These are phyloP conservation scores for Drosophila subquinaria DNA, from an alignment of 2,888 invertebrate species.

Conservation along the genomic window DNA sequence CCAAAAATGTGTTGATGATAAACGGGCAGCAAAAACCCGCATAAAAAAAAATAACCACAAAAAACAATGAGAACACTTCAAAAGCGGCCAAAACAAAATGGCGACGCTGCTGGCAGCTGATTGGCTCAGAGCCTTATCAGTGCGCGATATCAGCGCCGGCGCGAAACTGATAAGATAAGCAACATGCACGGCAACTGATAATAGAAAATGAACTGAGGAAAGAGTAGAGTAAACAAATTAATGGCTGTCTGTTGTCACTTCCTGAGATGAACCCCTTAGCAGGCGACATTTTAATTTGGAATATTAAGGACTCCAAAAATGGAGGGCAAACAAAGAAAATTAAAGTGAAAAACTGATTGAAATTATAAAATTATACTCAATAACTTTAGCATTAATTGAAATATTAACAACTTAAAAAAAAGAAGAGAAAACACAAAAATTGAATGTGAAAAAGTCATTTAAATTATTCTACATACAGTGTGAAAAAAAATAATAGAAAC, in stretches of 20 bases:
- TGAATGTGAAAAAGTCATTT: not conserved
- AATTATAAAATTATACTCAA: too few species aligned
- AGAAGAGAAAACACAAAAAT: constrained; percentile 5
- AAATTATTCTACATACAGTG: too few species aligned
- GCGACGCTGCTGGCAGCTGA: constrained; percentile 58
- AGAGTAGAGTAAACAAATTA: not conserved
- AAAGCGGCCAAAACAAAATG: constrained; percentile 63
- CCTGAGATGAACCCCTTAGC: constrained; percentile 38
- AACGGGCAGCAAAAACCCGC: constrained; percentile 25
- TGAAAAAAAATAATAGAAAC: too few species aligned
- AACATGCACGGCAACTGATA: constrained; percentile 8
- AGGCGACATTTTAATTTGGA: constrained; percentile 76
- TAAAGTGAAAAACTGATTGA: constrained; percentile 1
- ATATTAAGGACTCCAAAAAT: constrained; percentile 41
- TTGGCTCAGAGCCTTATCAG: constrained; percentile 67
- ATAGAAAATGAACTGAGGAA: not conserved
- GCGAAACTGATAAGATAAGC: constrained; percentile 70
- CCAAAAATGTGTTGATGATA: constrained; percentile 19
- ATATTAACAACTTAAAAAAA: not conserved
- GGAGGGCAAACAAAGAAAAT: constrained; percentile 1
- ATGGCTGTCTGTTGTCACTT: not conserved
- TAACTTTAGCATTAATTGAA: not conserved
- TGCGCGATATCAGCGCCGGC: constrained; percentile 65
- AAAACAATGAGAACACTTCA: constrained; percentile 12
- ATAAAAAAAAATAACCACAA: constrained; percentile 1